Percentiles rank a stretch among this genome's conserved stretches.
Conservation (phyloP, 92 coral and sea anemone genomes). For the Blastomussa wellsi region DNA sequence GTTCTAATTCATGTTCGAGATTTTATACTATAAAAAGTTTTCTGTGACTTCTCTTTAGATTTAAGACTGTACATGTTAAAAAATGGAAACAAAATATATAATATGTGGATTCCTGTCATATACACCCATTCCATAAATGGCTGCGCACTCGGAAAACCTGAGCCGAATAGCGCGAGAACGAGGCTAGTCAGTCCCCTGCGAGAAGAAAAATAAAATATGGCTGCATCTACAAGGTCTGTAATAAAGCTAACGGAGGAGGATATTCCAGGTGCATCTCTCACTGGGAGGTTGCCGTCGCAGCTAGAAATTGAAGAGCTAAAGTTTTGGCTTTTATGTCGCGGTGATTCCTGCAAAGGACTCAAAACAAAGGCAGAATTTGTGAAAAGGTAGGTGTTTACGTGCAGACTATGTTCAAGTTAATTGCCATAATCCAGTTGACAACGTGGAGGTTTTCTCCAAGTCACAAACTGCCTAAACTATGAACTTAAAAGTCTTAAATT, state of each 20-base stretch:
- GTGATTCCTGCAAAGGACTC: slow-evolving; percentile 25
- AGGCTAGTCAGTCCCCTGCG: slow-evolving; percentile 5
- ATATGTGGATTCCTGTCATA: neutral
- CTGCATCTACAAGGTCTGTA: slow-evolving; percentile 6
- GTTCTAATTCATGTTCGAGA: too few species aligned
- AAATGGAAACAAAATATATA: too few species aligned
- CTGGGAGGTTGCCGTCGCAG: neutral
- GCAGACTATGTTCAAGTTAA: neutral
- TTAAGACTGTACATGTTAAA: too few species aligned
- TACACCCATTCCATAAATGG: neutral
- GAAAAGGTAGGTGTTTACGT: neutral
- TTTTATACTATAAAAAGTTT: too few species aligned
- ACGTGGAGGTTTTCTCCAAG: neutral
- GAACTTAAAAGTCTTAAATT: neutral
- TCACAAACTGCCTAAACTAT: neutral
- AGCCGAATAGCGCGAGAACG: slow-evolving; percentile 6
- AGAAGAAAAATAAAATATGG: neutral
- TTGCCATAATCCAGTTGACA: neutral
- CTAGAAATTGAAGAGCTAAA: neutral
- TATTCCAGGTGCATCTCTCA: neutral
- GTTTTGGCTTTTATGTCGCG: neutral
- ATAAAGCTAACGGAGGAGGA: slow-evolving; percentile 10
- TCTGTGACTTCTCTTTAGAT: too few species aligned
- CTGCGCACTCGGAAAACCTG: neutral
- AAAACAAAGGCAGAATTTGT: neutral